Percentiles rank a stretch among this genome's conserved stretches.
phyloP scores from a whole-genome alignment of 2,797 vertebrate genomes.

The Falco naumanni region DNA sequence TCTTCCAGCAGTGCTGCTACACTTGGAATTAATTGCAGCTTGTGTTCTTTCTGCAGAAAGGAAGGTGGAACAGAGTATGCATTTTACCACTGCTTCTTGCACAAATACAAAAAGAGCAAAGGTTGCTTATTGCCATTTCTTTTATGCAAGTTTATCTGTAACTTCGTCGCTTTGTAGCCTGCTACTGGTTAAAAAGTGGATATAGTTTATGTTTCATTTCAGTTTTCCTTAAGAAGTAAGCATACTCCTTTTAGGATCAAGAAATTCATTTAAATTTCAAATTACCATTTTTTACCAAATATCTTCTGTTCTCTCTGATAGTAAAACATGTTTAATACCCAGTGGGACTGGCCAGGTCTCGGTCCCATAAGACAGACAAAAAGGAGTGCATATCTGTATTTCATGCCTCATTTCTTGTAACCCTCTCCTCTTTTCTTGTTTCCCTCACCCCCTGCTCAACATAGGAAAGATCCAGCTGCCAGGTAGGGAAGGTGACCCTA shows the following conservation, averaged over 20 bases:
- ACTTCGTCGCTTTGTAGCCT: not conserved
- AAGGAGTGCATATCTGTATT: not conserved
- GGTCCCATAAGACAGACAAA: not conserved
- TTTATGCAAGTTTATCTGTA: not conserved
- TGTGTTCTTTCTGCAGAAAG: not conserved
- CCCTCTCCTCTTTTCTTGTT: not conserved
- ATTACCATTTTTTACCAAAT: not conserved
- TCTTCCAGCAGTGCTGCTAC: not conserved
- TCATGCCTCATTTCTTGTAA: not conserved
- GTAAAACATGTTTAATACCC: not conserved
- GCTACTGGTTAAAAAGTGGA: not conserved
- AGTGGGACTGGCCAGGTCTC: not conserved
- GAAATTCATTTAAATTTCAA: not conserved
- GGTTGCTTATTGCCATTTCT: not conserved
- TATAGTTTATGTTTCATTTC: not conserved
- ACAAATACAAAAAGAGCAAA: not conserved
- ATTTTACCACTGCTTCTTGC: not conserved
- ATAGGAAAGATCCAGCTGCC: accelerated
- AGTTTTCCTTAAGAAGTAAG: not conserved
- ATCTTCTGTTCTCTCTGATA: not conserved
- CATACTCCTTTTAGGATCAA: not conserved
- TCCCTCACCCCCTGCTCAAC: not conserved
- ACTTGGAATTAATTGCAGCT: not conserved
- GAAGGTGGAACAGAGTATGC: not conserved
- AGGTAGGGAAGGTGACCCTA: not conserved